Base-by-base conservation (phyloP, 2,113 vertebrate genomes). In the Cyprinodon brontotheroides region DNA sequence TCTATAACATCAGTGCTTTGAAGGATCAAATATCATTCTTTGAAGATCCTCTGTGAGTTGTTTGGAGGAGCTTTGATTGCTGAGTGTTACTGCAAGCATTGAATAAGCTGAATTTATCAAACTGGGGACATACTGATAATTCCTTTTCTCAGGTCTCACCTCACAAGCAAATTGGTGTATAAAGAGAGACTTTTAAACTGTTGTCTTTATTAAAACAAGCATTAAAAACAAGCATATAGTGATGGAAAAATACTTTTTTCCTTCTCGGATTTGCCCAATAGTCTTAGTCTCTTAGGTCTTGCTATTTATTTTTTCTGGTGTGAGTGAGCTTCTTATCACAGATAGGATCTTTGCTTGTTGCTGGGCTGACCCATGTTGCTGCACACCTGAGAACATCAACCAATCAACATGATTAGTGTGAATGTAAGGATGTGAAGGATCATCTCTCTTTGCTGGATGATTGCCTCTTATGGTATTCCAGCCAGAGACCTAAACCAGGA, bases 1-100 rank as follows among this genome's bases (percentile, higher is more conserved):
- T 78, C 60, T 61, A 71, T 61, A 66, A 36, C 20, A 11, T 5
- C 1, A 6, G 1, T 66, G 36, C 68, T 61, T 20, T 78, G 63
- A 40, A 72, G 63, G 38, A 72, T 71, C 75, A 70, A 70, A 53
- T 70, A 61, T 57, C 53, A 39, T 61, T 29, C 59, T 78, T 71
- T 61, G 47, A 45, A 61, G 53, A 66, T 72, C 63, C 45, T 70
- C 40, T 36, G 53, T 45, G 22, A 48, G 50, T 71, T 47, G 13
- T 29, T 62, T 69, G 17, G 20, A 77, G 20, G 50, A 45, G 40
- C 20, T 38, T 43, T 70, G 74, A 50, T 71, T 72, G 68, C 60
- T 66, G 41, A 71, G 50, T 4, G 0, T 66, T 66, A 20, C 63
- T 29, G 0, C 41, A 48, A 40, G 39, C 14, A 43, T 41, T n/a